A percentile compares a stretch with the other conserved stretches of the same genome.
These are phyloP conservation scores for Craterocephalus amniculus DNA, from an alignment of 2,797 vertebrate species.

Conservation along the genomic window DNA sequence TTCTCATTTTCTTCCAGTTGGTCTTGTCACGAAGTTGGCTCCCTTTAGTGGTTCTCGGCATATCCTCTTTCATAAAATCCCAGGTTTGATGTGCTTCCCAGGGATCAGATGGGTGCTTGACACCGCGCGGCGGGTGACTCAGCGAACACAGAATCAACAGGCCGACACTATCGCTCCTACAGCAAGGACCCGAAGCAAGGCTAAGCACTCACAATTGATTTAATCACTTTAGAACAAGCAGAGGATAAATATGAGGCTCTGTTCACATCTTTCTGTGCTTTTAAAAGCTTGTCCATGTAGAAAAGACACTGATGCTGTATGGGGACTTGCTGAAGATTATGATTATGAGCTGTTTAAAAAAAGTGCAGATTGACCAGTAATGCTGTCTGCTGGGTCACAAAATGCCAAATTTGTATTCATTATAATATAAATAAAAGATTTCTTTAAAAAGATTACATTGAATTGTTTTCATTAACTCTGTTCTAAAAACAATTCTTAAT, in stretches of 20 bases:
- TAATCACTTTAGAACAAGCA: slow-evolving; percentile 62
- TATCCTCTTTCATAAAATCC: slow-evolving; percentile 69
- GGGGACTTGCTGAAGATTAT: neutral
- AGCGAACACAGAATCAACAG: slow-evolving; percentile 59
- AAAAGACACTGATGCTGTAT: slow-evolving; percentile 31
- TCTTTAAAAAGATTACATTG: too few species aligned
- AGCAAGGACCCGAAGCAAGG: slow-evolving; percentile 55
- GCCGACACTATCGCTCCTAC: slow-evolving; percentile 59
- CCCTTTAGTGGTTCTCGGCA: slow-evolving; percentile 32
- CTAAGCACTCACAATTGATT: slow-evolving; percentile 74
- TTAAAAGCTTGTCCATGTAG: slow-evolving; percentile 38
- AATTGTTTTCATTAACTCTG: too few species aligned
- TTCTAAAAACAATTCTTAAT: too few species aligned
- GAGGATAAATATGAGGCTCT: slow-evolving; percentile 48
- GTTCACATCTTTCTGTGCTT: slow-evolving; percentile 49
- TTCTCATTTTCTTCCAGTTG: slow-evolving; percentile 42
- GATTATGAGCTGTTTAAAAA: slow-evolving; percentile 40
- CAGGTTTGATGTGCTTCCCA: slow-evolving; percentile 65
- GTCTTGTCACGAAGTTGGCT: slow-evolving; percentile 48
- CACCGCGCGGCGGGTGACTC: slow-evolving; percentile 65
- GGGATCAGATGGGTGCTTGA: slow-evolving; percentile 69
- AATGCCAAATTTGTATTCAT: too few species aligned
- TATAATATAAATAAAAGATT: too few species aligned
- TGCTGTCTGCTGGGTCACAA: slow-evolving; percentile 5
- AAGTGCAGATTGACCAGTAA: slow-evolving; percentile 49